Conservation (phyloP, 64 coral and sea anemone species). For the Astreopora myriophthalma region DNA sequence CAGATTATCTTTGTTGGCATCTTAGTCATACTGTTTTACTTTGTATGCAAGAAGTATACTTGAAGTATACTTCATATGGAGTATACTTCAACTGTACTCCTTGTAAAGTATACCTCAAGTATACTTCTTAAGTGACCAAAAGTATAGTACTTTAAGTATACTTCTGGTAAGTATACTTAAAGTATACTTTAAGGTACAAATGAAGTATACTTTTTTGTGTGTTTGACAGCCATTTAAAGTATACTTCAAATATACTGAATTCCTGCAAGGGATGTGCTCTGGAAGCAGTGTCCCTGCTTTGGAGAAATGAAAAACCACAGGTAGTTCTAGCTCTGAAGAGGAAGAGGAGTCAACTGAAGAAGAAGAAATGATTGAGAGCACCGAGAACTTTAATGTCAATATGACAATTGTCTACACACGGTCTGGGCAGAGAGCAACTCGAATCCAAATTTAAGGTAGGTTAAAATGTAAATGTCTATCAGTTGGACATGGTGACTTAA, state of each 20-base stretch:
- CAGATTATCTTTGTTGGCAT: neutral
- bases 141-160: slow-evolving; percentile 38
- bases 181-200: slow-evolving; percentile 43
- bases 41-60: slow-evolving; percentile 4
- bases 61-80: slow-evolving; percentile 3
- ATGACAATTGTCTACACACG: slow-evolving; percentile 56
- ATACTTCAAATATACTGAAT: slow-evolving; percentile 1
- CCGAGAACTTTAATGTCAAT: slow-evolving; percentile 56
- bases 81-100: slow-evolving; percentile 19
- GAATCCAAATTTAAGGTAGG: slow-evolving; percentile 39
- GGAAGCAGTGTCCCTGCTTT: no score
- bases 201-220: slow-evolving; percentile 37
- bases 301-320: no score
- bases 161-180: slow-evolving; percentile 33
- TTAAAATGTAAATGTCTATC: no score
- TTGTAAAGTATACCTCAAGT: slow-evolving; percentile 33
- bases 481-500: no score
- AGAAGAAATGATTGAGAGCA: slow-evolving; percentile 63
- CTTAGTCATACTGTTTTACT: neutral
- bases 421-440: slow-evolving; percentile 53
- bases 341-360: slow-evolving; percentile 39
- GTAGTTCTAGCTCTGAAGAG: slow-evolving; percentile 65
- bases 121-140: slow-evolving; percentile 53
- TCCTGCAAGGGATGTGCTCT: neutral
- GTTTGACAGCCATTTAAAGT: slow-evolving; percentile 12